phyloP scores from a whole-genome alignment of 2,888 invertebrate species.

The Polyommatus icarus region DNA sequence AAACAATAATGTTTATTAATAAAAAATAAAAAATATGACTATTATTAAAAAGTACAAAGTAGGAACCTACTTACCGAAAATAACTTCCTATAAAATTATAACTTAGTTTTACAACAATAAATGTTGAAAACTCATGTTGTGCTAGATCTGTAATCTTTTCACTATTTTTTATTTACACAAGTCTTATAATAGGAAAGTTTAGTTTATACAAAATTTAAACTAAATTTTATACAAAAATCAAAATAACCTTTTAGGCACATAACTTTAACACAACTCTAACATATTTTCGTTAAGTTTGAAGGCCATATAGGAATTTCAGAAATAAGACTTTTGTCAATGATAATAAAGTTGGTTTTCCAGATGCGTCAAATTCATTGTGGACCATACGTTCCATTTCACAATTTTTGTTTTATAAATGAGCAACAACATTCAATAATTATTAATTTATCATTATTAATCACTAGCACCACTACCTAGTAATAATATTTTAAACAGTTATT shows the following conservation, averaged over 20 bases:
- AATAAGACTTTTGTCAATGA: constrained; percentile 42
- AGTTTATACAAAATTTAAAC: too few relatives aligned
- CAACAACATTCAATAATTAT: neutral
- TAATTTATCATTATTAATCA: too few relatives aligned
- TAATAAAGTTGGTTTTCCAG: constrained; percentile 53
- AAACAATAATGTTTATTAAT: too few relatives aligned
- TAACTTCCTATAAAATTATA: neutral
- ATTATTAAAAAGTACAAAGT: too few relatives aligned
- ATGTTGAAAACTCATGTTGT: neutral
- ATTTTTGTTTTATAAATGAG: neutral
- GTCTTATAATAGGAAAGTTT: neutral
- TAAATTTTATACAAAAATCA: constrained; percentile 25
- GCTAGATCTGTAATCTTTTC: neutral
- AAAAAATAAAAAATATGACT: too few relatives aligned
- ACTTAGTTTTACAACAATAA: neutral
- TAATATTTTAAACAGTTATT: too few relatives aligned
- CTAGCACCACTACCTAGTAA: too few relatives aligned
- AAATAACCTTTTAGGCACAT: constrained; percentile 62
- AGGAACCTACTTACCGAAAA: neutral
- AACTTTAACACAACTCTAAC: constrained; percentile 55
- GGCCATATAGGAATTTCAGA: constrained; percentile 49
- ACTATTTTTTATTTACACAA: neutral
- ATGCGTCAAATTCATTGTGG: constrained; percentile 14
- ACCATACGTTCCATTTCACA: constrained; percentile 45
- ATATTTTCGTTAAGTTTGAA: constrained; percentile 57